A percentile compares a stretch with the other conserved stretches of the same genome.
phyloP scores from a whole-genome alignment of 2,113 vertebrate species.

The Rhodinocichla rosea region DNA sequence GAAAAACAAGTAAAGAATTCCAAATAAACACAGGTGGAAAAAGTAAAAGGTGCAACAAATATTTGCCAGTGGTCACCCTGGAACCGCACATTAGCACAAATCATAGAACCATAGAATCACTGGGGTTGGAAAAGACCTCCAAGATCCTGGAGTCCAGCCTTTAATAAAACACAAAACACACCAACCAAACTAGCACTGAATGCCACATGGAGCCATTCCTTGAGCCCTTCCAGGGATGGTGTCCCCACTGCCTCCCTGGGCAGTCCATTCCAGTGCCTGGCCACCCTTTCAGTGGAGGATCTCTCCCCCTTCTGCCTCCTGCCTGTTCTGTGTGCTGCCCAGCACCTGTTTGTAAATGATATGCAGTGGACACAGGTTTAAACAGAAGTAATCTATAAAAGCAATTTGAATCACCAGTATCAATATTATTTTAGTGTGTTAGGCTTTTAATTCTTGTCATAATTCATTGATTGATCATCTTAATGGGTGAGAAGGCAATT shows the following conservation, averaged over 20 bases:
- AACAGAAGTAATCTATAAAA: background rate
- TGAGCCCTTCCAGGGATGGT: background rate
- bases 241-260: background rate
- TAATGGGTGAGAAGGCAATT: background rate
- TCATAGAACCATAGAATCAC: background rate
- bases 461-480: background rate
- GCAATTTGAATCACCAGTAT: background rate
- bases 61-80: background rate
- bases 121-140: background rate
- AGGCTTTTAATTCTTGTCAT: background rate
- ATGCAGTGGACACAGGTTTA: background rate
- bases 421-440: background rate
- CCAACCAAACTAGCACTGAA: background rate
- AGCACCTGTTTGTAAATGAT: background rate
- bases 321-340: background rate
- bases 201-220: background rate
- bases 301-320: background rate
- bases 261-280: background rate
- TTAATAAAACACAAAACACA: background rate
- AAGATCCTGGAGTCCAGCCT: background rate
- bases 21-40: background rate
- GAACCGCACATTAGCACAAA: fast-evolving
- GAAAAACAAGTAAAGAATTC: background rate
- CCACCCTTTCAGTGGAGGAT: background rate
- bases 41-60: background rate